Evolutionary conservation across 2,113 vertebrate genomes (phyloP).

Genomic region (Labrus mixtus): DNA sequence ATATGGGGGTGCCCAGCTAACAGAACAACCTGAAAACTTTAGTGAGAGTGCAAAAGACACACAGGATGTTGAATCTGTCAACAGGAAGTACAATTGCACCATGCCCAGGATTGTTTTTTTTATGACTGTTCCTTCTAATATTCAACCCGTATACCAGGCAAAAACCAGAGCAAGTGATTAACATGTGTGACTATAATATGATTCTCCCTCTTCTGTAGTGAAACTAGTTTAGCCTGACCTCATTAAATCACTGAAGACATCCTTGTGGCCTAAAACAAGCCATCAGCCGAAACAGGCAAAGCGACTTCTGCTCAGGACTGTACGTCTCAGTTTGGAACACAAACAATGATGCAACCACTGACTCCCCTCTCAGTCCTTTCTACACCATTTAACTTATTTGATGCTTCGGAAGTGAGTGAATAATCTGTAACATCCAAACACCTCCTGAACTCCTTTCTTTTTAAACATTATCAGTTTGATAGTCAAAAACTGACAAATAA

Average conservation of each 20-base stretch:
- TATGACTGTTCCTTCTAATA: conserved; percentile 4
- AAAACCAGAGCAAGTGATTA: conserved; percentile 56
- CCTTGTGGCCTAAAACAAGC: conserved; percentile 63
- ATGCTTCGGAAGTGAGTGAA: background rate
- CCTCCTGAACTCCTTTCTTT: background rate
- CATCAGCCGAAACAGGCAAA: conserved; percentile 47
- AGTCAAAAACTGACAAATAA: background rate
- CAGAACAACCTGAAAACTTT: background rate
- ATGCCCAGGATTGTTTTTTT: background rate
- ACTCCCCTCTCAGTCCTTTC: background rate
- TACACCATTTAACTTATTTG: background rate
- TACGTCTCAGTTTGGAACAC: background rate
- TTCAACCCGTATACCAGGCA: background rate
- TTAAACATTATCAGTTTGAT: background rate
- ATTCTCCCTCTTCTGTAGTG: conserved; percentile 57
- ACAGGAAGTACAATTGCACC: conserved; percentile 22
- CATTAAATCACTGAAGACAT: conserved; percentile 71
- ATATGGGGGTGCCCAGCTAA: background rate
- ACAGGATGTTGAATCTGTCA: conserved; percentile 19
- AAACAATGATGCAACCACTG: background rate
- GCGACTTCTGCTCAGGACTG: conserved; percentile 2
- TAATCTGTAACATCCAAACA: too few relatives aligned
- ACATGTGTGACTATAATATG: conserved; percentile 48
- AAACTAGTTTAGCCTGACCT: conserved; percentile 77
- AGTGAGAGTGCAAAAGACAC: background rate